Base-by-base conservation (phyloP, 2,797 vertebrate genomes). In the Myripristis murdjan region DNA sequence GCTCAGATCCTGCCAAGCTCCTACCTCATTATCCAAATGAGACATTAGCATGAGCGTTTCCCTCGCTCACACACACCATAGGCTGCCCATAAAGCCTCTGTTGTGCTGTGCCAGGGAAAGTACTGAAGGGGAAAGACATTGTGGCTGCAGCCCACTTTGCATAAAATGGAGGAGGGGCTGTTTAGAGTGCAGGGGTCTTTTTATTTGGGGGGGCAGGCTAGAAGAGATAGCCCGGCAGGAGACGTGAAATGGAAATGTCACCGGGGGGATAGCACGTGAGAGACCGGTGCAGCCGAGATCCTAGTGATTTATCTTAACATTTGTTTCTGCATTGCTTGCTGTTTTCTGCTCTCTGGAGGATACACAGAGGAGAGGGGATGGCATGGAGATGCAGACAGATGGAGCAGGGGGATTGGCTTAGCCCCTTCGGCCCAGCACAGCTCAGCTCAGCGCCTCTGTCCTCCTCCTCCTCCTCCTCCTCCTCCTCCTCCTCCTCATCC, bases 1-100 rank as follows among this genome's bases (percentile, higher is more conserved):
- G 72, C 65, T 85, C 58, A 52, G 39, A 84, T 82, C 78, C 78
- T 73, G 82, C 88, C 82, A 83, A 86, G 79, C 90, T 90, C 87
- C 82, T 87, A 84, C 85, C 89, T 94, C 93, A 92, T 94, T 94
- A 94, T 94, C 91, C 90, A 92, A 90, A 93, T 89, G 89, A 93
- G 90, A 89, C 90, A 89, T 94, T 95, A 93, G 87, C 85, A 88
- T 83, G 81, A 70, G 78, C 64, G 43, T 41, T 82, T 75, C 57
- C 67, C 70, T 61, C n/a, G 54, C 77, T 81, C 49, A 24, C 66
- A 24, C 66, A 44, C 83, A 60, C 77, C 66, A 24, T 68, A 73
- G 78, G 78, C 69, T 18, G 7, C 59, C 70, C 76, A 70, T 82
- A 86, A 88, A 89, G 79, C 73, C 75, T 81, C 57, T 24, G 43